Percentiles rank a stretch among this genome's conserved stretches.
These are phyloP conservation scores for Pteromalus puparum DNA, from an alignment of 1,140 invertebrate genomes.

Conservation along the genomic window DNA sequence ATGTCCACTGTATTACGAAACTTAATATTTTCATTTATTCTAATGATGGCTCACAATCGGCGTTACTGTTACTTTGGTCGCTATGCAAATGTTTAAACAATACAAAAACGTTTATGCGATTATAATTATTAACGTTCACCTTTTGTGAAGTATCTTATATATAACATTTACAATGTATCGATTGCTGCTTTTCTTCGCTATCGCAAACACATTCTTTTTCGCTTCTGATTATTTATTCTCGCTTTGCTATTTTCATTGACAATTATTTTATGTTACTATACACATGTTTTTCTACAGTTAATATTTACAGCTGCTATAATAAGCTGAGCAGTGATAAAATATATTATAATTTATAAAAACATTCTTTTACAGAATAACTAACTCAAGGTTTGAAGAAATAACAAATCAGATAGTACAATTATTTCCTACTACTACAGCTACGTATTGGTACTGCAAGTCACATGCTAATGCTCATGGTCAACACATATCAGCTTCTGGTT, in stretches of 20 bases:
- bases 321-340: slow-evolving; percentile 1
- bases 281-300: background rate
- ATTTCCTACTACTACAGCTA: background rate
- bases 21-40: too few relatives aligned
- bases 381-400: background rate
- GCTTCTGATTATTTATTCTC: background rate
- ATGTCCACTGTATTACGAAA: background rate
- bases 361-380: slow-evolving; percentile 15
- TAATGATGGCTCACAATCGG: too few relatives aligned
- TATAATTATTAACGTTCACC: too few relatives aligned
- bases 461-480: background rate
- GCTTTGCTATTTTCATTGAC: background rate
- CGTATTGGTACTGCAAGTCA: background rate
- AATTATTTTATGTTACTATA: background rate
- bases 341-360: slow-evolving; percentile 2
- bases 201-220: background rate
- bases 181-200: background rate
- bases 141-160: too few relatives aligned
- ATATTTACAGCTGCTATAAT: background rate
- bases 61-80: too few relatives aligned
- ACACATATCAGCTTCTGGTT: background rate
- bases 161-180: too few relatives aligned
- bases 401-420: background rate
- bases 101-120: too few relatives aligned
- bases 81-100: too few relatives aligned